Evolutionary conservation across 2,797 vertebrate species (phyloP).

Genomic region (Clarias pachynema): DNA sequence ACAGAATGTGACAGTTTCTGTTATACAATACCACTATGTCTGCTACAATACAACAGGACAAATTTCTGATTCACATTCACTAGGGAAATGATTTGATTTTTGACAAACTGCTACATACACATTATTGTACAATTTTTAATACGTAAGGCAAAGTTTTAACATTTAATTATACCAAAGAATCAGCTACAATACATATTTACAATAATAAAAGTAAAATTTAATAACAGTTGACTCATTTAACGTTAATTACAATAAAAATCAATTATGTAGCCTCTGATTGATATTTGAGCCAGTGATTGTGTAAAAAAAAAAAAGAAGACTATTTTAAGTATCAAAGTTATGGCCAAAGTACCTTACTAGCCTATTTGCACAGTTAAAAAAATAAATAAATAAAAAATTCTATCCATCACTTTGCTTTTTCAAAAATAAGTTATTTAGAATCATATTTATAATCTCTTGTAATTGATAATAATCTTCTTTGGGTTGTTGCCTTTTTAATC

Average conservation of each 20-base stretch:
- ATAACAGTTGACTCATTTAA: not conserved
- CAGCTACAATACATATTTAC: too few species aligned
- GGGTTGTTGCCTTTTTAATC: not conserved
- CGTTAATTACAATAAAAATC: not conserved
- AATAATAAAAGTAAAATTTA: too few species aligned
- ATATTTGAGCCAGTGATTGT: not conserved
- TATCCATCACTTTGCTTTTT: not conserved
- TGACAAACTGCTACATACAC: not conserved
- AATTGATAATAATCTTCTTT: not conserved
- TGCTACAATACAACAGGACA: not conserved
- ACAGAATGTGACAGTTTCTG: not conserved
- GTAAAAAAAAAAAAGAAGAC: not conserved
- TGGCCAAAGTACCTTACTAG: not conserved
- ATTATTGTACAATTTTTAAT: not conserved
- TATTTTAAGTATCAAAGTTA: not conserved
- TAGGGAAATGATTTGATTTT: not conserved
- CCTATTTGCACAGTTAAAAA: not conserved
- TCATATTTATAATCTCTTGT: not conserved
- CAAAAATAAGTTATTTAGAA: not conserved
- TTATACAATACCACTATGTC: not conserved
- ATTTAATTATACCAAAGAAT: not conserved
- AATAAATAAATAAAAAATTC: not conserved
- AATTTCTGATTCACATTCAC: not conserved
- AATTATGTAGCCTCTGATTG: not conserved
- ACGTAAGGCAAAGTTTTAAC: not conserved